Evolutionary conservation across 1,140 invertebrate genomes (phyloP).

Genomic region (Drosophila erecta): DNA sequence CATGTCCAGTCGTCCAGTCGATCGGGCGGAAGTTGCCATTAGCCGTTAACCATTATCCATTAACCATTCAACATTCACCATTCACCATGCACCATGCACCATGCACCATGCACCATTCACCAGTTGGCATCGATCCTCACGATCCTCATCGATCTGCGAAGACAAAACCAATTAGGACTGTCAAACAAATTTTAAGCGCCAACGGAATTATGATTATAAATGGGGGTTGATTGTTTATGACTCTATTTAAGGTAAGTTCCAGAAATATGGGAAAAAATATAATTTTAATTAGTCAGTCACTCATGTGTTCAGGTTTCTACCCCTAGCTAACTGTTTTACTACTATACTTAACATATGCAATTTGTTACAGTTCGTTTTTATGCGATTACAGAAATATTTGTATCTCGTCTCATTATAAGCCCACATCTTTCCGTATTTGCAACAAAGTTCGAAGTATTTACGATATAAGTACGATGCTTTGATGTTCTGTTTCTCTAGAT

Average conservation of each 20-base stretch:
- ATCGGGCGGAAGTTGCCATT: slow-evolving; percentile 38
- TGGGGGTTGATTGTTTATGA: slow-evolving; percentile 34
- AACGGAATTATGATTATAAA: slow-evolving; percentile 49
- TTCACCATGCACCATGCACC: background rate
- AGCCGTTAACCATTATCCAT: slow-evolving; percentile 54
- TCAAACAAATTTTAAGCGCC: slow-evolving; percentile 49
- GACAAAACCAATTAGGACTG: slow-evolving; percentile 38
- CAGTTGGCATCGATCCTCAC: slow-evolving; percentile 38
- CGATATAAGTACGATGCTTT: slow-evolving; percentile 4
- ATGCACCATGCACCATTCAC: slow-evolving; percentile 22
- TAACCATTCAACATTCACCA: slow-evolving; percentile 20
- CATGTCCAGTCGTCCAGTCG: slow-evolving; percentile 52
- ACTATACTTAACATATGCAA: background rate
- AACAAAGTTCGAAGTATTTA: slow-evolving; percentile 13
- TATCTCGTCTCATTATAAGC: too few species aligned
- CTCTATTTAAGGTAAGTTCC: slow-evolving; percentile 9
- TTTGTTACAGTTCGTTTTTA: background rate
- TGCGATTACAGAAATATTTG: too few species aligned
- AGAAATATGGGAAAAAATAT: background rate
- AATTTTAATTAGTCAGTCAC: background rate
- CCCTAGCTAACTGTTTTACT: background rate
- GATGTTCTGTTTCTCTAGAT: slow-evolving; percentile 6
- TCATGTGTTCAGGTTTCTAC: background rate
- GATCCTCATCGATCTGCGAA: slow-evolving; percentile 21
- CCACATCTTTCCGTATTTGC: background rate